Conservation (phyloP, 2,113 vertebrate species). For the Peromyscus californicus region DNA sequence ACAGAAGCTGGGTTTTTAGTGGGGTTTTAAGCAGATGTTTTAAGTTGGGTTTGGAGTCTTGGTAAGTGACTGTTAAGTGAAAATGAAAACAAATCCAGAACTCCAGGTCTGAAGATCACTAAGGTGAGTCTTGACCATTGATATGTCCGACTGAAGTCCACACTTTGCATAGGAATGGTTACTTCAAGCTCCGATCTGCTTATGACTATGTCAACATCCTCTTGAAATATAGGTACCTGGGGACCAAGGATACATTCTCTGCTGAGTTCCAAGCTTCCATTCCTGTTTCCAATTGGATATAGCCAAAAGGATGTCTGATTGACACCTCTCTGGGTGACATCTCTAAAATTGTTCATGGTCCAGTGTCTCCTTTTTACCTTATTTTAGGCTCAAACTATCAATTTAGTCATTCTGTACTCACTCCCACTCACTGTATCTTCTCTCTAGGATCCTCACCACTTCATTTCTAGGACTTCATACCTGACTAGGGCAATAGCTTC, state of each 20-base stretch:
- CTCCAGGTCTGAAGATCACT: background rate
- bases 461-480: background rate
- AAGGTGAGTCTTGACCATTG: background rate
- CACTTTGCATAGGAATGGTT: background rate
- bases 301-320: background rate
- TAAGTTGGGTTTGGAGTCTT: background rate
- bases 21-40: background rate
- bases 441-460: background rate
- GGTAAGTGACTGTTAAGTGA: background rate
- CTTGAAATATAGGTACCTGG: background rate
- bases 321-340: background rate
- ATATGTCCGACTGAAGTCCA: background rate
- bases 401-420: background rate
- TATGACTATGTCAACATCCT: background rate
- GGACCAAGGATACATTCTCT: background rate
- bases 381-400: constrained; percentile 1
- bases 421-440: background rate
- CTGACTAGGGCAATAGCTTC: background rate
- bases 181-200: background rate
- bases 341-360: background rate
- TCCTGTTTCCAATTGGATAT: background rate
- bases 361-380: background rate
- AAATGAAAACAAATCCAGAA: background rate
- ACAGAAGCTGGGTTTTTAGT: background rate
- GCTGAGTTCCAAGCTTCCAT: background rate